Evolutionary conservation across 2,888 invertebrate genomes (phyloP).

Genomic region (Scelioninae gen. 2): DNA sequence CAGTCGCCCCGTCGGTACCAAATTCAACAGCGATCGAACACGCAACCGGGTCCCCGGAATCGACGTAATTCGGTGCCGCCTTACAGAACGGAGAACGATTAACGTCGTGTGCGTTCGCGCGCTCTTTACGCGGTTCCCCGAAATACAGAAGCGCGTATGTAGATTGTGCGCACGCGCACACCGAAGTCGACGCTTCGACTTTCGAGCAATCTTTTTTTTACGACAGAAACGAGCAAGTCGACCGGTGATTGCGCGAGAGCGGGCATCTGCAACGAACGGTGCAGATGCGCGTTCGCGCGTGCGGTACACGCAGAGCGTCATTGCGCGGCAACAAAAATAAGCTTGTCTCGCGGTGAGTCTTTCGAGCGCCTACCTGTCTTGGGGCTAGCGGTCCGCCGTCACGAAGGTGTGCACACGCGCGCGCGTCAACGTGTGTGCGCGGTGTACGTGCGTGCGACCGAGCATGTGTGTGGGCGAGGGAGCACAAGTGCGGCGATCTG

Average conservation of each 20-base stretch:
- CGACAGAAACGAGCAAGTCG: too few relatives aligned
- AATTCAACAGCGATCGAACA: too few relatives aligned
- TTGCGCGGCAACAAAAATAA: constrained; percentile 40
- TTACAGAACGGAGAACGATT: constrained; percentile 19
- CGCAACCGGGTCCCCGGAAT: too few relatives aligned
- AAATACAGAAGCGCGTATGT: too few relatives aligned
- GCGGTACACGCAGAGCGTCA: constrained; percentile 29
- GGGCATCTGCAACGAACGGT: too few relatives aligned
- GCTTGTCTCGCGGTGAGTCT: constrained; percentile 21
- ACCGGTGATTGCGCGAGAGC: too few relatives aligned
- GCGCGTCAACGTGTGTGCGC: constrained; percentile 17
- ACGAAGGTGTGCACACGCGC: constrained; percentile 35
- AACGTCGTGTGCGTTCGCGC: constrained; percentile 19
- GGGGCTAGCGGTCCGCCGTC: constrained; percentile 40
- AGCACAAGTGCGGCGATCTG: constrained; percentile 58
- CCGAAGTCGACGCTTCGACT: too few relatives aligned
- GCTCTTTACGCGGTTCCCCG: too few relatives aligned
- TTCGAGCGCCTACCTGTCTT: constrained; percentile 57
- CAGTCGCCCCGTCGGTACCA: constrained; percentile 39
- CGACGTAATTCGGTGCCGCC: too few relatives aligned
- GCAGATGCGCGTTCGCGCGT: too few relatives aligned
- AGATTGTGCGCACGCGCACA: neutral
- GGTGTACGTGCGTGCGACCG: constrained; percentile 33
- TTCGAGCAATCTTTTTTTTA: too few relatives aligned
- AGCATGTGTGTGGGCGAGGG: constrained; percentile 29